Conservation (phyloP, 2,113 vertebrate genomes). For the Ictalurus furcatus region DNA sequence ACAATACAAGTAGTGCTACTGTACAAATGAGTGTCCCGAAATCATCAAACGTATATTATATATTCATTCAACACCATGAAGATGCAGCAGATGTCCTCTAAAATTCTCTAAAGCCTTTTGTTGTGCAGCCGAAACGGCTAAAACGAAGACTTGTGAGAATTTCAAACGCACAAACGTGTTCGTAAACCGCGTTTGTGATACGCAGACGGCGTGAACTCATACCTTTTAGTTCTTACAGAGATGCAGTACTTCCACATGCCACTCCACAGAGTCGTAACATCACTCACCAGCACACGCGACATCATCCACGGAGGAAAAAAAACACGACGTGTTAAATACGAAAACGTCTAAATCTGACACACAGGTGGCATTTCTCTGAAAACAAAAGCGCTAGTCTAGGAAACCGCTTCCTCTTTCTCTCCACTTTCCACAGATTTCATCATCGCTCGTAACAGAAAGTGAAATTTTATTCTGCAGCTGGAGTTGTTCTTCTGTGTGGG, state of each 20-base stretch:
- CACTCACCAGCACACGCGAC: conserved; percentile 65
- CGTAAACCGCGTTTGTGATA: neutral
- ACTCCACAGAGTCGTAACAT: conserved; percentile 81
- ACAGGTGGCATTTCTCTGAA: neutral
- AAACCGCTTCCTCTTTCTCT: neutral
- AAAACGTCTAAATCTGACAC: neutral
- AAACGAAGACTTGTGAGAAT: neutral
- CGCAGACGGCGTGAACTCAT: conserved; percentile 47
- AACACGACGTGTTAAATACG: neutral
- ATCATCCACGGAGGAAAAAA: conserved; percentile 44
- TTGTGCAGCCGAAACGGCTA: neutral
- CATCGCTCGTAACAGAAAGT: neutral
- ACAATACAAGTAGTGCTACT: no score
- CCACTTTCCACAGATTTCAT: conserved; percentile 2
- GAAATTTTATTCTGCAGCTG: neutral
- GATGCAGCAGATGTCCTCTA: neutral
- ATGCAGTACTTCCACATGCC: conserved; percentile 97
- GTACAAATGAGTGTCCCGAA: neutral
- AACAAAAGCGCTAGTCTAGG: neutral
- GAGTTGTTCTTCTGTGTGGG: neutral
- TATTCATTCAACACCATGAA: neutral
- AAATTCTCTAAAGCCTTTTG: neutral
- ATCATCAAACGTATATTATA: neutral
- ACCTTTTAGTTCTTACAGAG: conserved; percentile 92
- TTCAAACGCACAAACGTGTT: neutral